Evolutionary conservation across 2,888 invertebrate genomes (phyloP).

Genomic region (Ischnura elegans): DNA sequence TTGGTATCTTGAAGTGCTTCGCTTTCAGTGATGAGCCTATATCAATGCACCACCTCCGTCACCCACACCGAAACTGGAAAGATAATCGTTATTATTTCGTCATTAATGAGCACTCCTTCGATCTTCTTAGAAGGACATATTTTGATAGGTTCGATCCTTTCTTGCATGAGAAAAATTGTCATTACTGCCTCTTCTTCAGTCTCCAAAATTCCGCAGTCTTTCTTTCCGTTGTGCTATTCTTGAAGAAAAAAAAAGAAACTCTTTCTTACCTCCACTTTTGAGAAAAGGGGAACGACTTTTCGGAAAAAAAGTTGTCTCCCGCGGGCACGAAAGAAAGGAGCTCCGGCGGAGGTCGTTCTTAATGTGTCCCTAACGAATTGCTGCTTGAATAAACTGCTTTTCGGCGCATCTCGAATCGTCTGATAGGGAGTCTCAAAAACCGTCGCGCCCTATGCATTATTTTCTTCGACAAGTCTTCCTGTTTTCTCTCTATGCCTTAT

Average conservation of each 20-base stretch:
- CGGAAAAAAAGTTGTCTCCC: background rate
- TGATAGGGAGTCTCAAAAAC: background rate
- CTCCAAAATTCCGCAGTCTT: background rate
- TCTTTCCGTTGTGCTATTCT: background rate
- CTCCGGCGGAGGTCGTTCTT: background rate
- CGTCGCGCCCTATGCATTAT: slow-evolving; percentile 9
- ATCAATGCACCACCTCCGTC: background rate
- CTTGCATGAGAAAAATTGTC: background rate
- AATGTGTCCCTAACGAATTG: background rate
- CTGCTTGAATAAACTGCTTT: background rate
- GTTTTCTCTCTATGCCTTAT: background rate
- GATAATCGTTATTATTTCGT: background rate
- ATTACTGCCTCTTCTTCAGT: background rate
- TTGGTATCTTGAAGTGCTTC: background rate
- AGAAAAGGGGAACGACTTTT: background rate
- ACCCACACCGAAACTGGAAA: background rate
- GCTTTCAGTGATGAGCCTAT: background rate
- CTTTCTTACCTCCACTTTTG: background rate
- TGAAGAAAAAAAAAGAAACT: background rate
- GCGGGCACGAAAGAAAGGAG: background rate
- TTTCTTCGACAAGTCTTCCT: background rate
- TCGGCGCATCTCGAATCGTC: background rate
- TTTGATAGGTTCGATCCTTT: background rate
- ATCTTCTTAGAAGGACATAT: background rate
- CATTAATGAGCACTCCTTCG: background rate